phyloP scores from a whole-genome alignment of 2,888 invertebrate genomes.

The Pseudococcus viburni region DNA sequence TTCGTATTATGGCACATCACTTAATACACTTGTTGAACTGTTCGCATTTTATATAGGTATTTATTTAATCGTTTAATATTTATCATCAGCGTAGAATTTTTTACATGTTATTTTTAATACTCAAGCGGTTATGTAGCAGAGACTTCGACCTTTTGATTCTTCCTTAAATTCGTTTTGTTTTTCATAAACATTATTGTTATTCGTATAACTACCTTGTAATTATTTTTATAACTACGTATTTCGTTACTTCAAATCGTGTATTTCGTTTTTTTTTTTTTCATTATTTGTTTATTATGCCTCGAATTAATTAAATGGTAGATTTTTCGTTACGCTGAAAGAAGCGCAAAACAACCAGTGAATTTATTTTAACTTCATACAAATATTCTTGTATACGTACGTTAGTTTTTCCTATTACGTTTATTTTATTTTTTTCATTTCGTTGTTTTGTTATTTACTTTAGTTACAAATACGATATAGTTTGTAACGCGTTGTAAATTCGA shows the following conservation, averaged over 20 bases:
- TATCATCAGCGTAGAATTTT: background rate
- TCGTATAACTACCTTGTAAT: background rate
- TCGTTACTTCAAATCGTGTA: background rate
- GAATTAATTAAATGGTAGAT: background rate
- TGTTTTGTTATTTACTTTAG: conserved; percentile 28
- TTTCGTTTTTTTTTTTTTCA: conserved; percentile 1
- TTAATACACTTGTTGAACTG: conserved; percentile 9
- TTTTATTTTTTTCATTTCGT: background rate
- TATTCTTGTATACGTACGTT: conserved; percentile 40
- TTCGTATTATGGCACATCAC: conserved; percentile 4
- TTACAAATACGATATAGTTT: background rate
- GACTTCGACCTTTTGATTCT: background rate
- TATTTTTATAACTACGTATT: background rate
- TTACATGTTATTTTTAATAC: background rate
- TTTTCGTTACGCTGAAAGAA: background rate
- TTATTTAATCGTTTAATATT: background rate
- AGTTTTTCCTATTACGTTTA: conserved; percentile 17
- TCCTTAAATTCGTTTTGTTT: background rate
- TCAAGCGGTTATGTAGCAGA: background rate
- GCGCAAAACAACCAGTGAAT: conserved; percentile 23
- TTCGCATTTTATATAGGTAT: background rate
- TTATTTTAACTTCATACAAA: background rate
- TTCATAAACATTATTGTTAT: background rate
- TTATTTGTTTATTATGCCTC: background rate
- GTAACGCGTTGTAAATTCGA: conserved; percentile 32